Evolutionary conservation across 2,797 vertebrate species (phyloP).

Genomic region (Agapornis canus): DNA sequence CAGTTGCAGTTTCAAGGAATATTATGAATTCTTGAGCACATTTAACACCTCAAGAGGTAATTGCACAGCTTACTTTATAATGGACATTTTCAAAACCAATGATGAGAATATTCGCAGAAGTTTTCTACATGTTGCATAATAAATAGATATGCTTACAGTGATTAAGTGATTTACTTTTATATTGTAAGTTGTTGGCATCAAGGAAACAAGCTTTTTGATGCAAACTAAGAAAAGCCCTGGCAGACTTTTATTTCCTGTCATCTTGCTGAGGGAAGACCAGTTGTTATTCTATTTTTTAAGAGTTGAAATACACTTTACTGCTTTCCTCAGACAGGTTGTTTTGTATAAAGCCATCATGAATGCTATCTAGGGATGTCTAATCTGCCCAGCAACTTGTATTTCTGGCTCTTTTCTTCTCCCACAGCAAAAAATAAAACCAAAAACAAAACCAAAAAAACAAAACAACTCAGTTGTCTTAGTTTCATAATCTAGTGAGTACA

Average conservation of each 20-base stretch:
- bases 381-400: neutral
- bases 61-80: neutral
- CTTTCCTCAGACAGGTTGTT: neutral
- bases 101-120: neutral
- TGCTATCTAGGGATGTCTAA: neutral
- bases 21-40: neutral
- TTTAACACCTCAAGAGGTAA: conserved; percentile 3
- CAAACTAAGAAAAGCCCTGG: neutral
- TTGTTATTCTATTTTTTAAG: neutral
- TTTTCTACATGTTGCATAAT: neutral
- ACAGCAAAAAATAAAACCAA: neutral
- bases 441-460: too few species aligned
- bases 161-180: neutral
- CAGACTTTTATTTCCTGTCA: neutral
- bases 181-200: neutral
- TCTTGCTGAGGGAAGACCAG: neutral
- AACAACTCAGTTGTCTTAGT: neutral
- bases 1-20: neutral
- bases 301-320: neutral
- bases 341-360: neutral
- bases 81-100: neutral
- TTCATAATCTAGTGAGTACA: neutral
- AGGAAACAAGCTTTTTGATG: neutral
- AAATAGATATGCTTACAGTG: neutral
- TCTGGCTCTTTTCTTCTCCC: neutral